These are phyloP conservation scores for Ametastegia equiseti DNA, from an alignment of 2,888 invertebrate genomes.

Conservation along the genomic window DNA sequence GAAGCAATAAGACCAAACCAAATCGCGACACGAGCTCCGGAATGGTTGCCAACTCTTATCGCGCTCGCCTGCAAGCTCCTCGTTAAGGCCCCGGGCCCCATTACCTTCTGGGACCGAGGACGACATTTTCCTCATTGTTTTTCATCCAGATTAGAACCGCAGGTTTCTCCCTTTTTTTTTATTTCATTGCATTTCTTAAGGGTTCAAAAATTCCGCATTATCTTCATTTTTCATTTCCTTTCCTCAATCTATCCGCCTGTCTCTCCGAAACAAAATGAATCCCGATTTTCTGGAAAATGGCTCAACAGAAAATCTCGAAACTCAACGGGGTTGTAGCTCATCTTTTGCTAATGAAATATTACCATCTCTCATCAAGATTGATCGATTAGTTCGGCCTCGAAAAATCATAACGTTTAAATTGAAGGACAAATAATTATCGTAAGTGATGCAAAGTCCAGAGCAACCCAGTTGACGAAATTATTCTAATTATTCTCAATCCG, in stretches of 20 bases:
- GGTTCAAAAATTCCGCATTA: not conserved
- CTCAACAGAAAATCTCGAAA: too few relatives aligned
- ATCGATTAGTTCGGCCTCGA: too few relatives aligned
- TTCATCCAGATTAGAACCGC: slow-evolving; percentile 16
- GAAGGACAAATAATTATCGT: too few relatives aligned
- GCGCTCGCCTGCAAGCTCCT: slow-evolving; percentile 25
- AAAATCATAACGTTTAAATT: too few relatives aligned
- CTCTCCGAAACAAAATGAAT: too few relatives aligned
- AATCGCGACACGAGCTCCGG: slow-evolving; percentile 16
- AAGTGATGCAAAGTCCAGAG: too few relatives aligned
- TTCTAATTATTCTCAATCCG: too few relatives aligned
- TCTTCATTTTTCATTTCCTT: not conserved
- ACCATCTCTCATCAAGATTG: too few relatives aligned
- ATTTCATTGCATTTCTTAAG: not conserved
- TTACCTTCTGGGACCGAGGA: not conserved
- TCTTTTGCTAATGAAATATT: too few relatives aligned
- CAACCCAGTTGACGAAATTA: too few relatives aligned
- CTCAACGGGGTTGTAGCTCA: too few relatives aligned
- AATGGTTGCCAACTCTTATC: slow-evolving; percentile 30
- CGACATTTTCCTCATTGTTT: not conserved
- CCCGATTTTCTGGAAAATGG: too few relatives aligned
- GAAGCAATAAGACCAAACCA: slow-evolving; percentile 25
- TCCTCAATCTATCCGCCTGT: not conserved
- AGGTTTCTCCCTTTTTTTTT: not conserved
- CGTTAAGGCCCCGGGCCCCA: slow-evolving; percentile 12